These are phyloP conservation scores for Rhyacophila evoluta DNA, from an alignment of 2,888 invertebrate genomes.

Conservation along the genomic window DNA sequence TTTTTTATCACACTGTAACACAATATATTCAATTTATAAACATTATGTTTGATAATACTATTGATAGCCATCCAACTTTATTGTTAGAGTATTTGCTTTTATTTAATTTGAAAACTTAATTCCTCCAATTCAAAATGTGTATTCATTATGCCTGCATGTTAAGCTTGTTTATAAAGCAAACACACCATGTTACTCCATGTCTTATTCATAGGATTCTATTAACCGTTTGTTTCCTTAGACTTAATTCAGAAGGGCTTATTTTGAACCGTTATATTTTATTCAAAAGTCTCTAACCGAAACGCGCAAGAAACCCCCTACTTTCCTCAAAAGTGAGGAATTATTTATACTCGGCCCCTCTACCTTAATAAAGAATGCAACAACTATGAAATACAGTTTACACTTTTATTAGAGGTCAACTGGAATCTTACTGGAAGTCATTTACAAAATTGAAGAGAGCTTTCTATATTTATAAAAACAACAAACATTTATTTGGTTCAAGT, in stretches of 20 bases:
- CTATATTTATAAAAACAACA: too few relatives aligned
- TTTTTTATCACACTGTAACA: too few relatives aligned
- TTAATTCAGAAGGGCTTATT: constrained; percentile 14
- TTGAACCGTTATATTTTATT: constrained; percentile 24
- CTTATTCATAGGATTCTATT: constrained; percentile 13
- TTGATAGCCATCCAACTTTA: too few relatives aligned
- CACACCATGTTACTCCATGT: background rate
- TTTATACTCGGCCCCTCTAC: background rate
- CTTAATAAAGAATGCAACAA: background rate
- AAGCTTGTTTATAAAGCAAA: background rate
- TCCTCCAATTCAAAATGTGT: too few relatives aligned
- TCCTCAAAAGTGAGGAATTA: background rate
- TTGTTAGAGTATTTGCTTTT: too few relatives aligned
- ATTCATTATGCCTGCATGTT: background rate
- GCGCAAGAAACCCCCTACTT: background rate
- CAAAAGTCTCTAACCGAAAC: background rate
- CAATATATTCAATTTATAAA: too few relatives aligned
- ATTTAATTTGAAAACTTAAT: too few relatives aligned
- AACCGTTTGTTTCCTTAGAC: constrained; percentile 19
- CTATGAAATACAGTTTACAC: constrained; percentile 4
- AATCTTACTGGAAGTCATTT: background rate
- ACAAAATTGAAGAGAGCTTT: background rate
- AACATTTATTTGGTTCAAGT: too few relatives aligned
- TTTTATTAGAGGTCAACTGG: background rate
- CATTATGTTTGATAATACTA: too few relatives aligned